Conservation (phyloP, 2,888 invertebrate species). For the Physocephala rufipes region DNA sequence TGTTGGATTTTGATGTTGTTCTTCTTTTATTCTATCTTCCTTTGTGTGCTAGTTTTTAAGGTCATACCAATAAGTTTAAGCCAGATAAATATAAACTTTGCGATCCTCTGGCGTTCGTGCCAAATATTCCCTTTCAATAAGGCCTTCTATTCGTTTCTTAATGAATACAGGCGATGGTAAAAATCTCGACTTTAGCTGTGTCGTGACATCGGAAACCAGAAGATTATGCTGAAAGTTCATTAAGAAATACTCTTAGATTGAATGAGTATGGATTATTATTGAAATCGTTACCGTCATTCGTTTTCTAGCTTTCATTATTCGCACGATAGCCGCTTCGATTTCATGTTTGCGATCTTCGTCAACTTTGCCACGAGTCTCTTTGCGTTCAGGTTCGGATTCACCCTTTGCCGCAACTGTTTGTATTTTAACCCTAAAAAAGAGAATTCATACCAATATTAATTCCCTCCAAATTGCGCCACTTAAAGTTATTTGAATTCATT, state of each 20-base stretch:
- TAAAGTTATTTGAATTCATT: no score
- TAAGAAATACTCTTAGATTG: constrained; percentile 1
- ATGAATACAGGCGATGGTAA: constrained; percentile 97
- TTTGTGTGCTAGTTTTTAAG: constrained; percentile 1
- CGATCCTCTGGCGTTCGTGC: constrained; percentile 97
- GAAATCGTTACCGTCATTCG: constrained; percentile 77
- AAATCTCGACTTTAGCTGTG: constrained; percentile 96
- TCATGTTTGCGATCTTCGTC: constrained; percentile 99
- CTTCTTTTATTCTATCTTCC: constrained; percentile 23
- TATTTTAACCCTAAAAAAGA: constrained; percentile 80
- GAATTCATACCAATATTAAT: not conserved
- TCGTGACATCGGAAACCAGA: constrained; percentile 96
- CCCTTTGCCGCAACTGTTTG: constrained; percentile 95
- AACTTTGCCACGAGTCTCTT: constrained; percentile 96
- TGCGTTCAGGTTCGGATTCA: constrained; percentile 98
- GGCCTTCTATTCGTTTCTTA: constrained; percentile 98
- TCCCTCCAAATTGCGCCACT: no score
- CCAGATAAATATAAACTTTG: constrained; percentile 96
- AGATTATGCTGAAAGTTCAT: constrained; percentile 79
- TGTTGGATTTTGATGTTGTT: constrained; percentile 8
- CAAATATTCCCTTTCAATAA: constrained; percentile 98
- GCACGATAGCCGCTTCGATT: constrained; percentile 98
- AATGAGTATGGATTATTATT: not conserved
- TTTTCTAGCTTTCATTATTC: constrained; percentile 98
- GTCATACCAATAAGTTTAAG: constrained; percentile 68